Conservation (phyloP, 2,888 invertebrate species). For the Osedax fenrisi region DNA sequence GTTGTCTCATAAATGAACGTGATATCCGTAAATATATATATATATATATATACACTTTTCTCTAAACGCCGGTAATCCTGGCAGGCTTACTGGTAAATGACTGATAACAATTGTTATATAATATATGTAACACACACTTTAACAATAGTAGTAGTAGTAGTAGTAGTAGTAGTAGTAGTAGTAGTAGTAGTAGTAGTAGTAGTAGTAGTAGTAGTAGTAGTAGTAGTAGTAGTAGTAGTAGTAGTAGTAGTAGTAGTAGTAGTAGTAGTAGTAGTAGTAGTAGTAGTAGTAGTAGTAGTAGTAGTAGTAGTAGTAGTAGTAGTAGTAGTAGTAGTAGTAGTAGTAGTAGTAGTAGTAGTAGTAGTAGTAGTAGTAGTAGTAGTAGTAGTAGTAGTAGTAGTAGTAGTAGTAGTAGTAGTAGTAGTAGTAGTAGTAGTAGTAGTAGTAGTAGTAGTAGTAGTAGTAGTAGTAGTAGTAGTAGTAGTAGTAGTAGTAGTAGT, state of each 20-base stretch:
- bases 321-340: slow-evolving; percentile 2
- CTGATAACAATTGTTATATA: no score
- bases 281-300: slow-evolving; percentile 2
- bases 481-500: neutral
- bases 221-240: slow-evolving; percentile 2
- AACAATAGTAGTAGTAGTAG: neutral
- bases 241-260: slow-evolving; percentile 2
- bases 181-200: slow-evolving; percentile 2
- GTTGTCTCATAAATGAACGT: no score
- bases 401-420: neutral
- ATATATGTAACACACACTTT: no score
- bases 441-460: slow-evolving; percentile 2
- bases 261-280: slow-evolving; percentile 2
- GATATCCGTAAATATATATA: no score
- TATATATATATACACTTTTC: no score
- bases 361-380: neutral
- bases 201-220: neutral
- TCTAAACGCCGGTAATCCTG: no score
- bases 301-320: slow-evolving; percentile 2
- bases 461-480: neutral
- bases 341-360: slow-evolving; percentile 2
- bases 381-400: no score
- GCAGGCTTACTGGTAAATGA: no score
- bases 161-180: neutral
- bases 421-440: neutral